Conservation (phyloP, 2,113 vertebrate genomes). For the Otis tarda region DNA sequence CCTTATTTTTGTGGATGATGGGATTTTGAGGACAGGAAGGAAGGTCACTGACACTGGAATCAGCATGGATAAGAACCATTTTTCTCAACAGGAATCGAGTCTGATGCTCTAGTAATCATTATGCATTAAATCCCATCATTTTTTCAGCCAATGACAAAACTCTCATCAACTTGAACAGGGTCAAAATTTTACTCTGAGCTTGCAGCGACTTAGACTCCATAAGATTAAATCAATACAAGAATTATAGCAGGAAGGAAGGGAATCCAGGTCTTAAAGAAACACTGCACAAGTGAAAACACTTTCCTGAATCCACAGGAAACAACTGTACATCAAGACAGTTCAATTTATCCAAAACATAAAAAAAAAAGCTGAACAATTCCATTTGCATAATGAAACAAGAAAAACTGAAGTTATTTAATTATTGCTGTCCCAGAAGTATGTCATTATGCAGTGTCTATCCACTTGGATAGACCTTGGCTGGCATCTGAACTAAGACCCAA, state of each 20-base stretch:
- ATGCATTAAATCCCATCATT: neutral
- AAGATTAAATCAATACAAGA: neutral
- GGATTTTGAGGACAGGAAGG: neutral
- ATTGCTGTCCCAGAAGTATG: neutral
- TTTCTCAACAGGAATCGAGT: neutral
- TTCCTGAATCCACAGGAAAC: neutral
- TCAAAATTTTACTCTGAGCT: neutral
- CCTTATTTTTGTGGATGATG: neutral
- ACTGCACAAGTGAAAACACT: too few relatives aligned
- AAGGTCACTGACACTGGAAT: neutral
- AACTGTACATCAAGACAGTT: fast-evolving
- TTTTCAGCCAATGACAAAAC: neutral
- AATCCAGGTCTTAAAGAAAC: neutral
- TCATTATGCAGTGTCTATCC: neutral
- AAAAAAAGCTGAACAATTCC: neutral
- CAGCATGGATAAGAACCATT: neutral
- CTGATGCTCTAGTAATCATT: neutral
- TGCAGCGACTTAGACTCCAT: neutral
- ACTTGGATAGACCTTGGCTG: neutral
- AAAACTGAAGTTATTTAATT: neutral
- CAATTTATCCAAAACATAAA: neutral
- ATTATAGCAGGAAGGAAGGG: neutral
- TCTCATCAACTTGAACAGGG: neutral
- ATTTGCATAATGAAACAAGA: neutral
- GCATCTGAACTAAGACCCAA: neutral